A percentile compares a stretch with the other conserved stretches of the same genome.
Conservation (phyloP, 2,113 vertebrate species). For the Rhinolophus sinicus region DNA sequence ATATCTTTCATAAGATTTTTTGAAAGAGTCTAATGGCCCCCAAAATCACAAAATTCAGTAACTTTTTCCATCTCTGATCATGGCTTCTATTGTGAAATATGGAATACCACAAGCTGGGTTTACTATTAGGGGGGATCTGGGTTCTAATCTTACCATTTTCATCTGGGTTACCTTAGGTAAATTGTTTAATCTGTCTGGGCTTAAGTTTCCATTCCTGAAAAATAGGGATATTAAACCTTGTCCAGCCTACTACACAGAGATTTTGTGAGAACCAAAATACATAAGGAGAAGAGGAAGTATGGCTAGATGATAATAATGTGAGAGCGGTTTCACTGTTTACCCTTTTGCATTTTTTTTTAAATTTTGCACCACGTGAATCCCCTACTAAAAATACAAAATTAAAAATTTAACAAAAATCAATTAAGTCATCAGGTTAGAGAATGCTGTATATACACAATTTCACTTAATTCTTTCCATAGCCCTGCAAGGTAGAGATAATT, state of each 20-base stretch:
- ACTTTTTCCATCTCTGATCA: neutral
- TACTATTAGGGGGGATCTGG: neutral
- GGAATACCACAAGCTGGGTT: neutral
- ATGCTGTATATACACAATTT: neutral
- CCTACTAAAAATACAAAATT: slow-evolving; percentile 50
- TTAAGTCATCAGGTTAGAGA: slow-evolving; percentile 18
- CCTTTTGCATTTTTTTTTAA: neutral
- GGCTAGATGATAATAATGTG: neutral
- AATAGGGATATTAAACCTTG: neutral
- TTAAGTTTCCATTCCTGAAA: neutral
- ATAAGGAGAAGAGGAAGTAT: neutral
- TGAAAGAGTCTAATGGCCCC: neutral
- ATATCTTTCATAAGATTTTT: neutral
- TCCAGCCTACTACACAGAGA: neutral
- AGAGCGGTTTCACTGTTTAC: neutral
- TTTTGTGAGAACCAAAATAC: neutral
- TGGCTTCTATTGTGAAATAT: neutral
- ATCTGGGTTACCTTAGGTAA: neutral
- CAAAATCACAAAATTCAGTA: neutral
- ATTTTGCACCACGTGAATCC: neutral
- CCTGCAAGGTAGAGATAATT: slow-evolving; percentile 35
- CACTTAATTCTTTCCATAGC: slow-evolving; percentile 2
- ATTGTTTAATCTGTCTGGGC: neutral
- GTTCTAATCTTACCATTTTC: neutral
- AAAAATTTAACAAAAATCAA: slow-evolving; percentile 51